Base-by-base conservation (phyloP, 2,113 vertebrate genomes). In the Polypterus bichir region DNA sequence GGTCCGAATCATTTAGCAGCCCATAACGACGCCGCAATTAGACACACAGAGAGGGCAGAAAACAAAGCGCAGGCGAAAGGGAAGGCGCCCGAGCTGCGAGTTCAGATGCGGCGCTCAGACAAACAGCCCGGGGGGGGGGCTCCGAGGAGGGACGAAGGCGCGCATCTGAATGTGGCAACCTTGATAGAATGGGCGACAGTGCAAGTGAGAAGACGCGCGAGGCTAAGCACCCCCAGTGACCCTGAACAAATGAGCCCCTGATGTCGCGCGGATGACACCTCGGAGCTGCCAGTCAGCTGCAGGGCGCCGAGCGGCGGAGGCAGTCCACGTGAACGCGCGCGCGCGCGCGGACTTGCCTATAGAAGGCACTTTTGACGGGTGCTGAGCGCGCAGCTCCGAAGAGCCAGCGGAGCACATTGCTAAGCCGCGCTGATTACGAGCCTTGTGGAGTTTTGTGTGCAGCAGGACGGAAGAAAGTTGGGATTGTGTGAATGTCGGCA, bases 161-260 rank as follows among this genome's bases (percentile, higher is more conserved):
- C 53, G 48, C 2, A 74, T 72, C 66, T 68, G 71, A 60, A 74
- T 75, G 59, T 69, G 63, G 65, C 66, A 74, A 68, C 76, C 76
- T 88, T 81, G 73, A 77, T 77, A 69, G 74, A 79, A 63, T 62
- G 44, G 49, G 73, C 70, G 79, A 74, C 72, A 84, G 80, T 74
- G 72, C 8, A 63, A 70, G 63, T 61, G 49, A 69, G 52, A 69
- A 69, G 64, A 74, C 64, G 72, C 45, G 60, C 9, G 64, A 63
- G 69, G 72, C 63, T 69, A 67, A 69, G 62, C 72, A 68, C 67
- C 51, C 64, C 61, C 66, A 73, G 68, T 74, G 76, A 84, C 67
- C 68, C 67, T 47, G 9, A 69, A 73, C 76, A 74, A 88, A 83
- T 66, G 63, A 73, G 74, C 75, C 65, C 62, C 75, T 73, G 60